Evolutionary conservation across 1,140 invertebrate genomes (phyloP).

Genomic region (Pseudachorutes palmiensis): DNA sequence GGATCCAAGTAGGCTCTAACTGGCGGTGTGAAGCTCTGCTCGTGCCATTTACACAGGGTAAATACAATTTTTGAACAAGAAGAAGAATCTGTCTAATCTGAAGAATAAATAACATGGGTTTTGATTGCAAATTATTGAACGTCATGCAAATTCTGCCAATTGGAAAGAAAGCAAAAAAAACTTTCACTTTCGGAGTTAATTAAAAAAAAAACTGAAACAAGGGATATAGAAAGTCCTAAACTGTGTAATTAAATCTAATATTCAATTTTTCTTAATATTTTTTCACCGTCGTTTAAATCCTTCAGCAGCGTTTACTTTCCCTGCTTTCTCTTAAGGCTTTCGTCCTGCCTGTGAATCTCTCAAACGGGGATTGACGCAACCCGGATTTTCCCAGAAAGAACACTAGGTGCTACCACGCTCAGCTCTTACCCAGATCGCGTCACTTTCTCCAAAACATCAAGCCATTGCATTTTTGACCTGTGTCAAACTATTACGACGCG

Average conservation of each 20-base stretch:
- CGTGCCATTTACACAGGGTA: too few relatives aligned
- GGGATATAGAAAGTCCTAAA: neutral
- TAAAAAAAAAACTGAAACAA: neutral
- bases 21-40: too few relatives aligned
- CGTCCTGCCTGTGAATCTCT: neutral
- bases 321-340: neutral
- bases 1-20: neutral
- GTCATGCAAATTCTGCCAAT: too few relatives aligned
- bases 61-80: too few relatives aligned
- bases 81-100: too few relatives aligned
- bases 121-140: too few relatives aligned
- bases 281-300: neutral
- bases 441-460: neutral
- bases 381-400: neutral
- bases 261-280: neutral
- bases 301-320: neutral
- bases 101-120: too few relatives aligned
- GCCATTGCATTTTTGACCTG: too few relatives aligned
- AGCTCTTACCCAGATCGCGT: neutral
- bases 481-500: too few relatives aligned
- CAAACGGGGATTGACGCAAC: neutral
- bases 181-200: neutral
- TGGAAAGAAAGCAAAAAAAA: too few relatives aligned
- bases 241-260: neutral
- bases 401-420: neutral